phyloP scores from a whole-genome alignment of 2,797 vertebrate species.

The Galaxias olidus region DNA sequence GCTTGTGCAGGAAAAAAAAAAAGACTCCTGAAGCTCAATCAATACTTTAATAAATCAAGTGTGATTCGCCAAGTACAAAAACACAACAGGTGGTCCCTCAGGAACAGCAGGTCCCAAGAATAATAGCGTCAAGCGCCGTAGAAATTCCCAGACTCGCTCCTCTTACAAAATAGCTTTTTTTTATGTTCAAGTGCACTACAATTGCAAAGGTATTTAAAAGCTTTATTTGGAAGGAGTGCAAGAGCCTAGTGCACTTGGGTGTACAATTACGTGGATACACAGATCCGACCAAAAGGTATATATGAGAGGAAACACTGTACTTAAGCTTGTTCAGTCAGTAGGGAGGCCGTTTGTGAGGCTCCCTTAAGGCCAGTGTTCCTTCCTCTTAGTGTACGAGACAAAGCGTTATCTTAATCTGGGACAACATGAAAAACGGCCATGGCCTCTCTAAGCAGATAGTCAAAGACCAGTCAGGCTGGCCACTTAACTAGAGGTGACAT shows the following conservation, averaged over 20 bases:
- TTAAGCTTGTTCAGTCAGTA: constrained; percentile 11
- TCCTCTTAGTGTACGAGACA: constrained; percentile 44
- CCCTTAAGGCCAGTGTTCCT: constrained; percentile 52
- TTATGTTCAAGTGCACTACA: constrained; percentile 37
- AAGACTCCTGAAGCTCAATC: constrained; percentile 44
- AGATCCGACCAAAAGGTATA: constrained; percentile 1
- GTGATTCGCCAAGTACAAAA: constrained; percentile 49
- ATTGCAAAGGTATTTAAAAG: constrained; percentile 30
- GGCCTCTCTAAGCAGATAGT: constrained; percentile 32
- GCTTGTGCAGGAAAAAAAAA: constrained; percentile 20
- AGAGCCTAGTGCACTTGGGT: constrained; percentile 23
- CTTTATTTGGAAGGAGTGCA: constrained; percentile 23
- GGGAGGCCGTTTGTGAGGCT: constrained; percentile 16
- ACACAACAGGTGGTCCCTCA: constrained; percentile 29
- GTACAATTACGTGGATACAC: constrained; percentile 27
- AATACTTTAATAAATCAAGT: constrained; percentile 40
- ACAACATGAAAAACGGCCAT: constrained; percentile 50
- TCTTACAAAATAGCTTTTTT: constrained; percentile 27
- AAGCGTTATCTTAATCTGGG: constrained; percentile 48
- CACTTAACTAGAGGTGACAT: constrained; percentile 53
- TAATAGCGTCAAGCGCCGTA: constrained; percentile 25
- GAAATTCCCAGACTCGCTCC: constrained; percentile 47
- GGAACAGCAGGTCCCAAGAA: constrained; percentile 33
- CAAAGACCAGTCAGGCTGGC: constrained; percentile 34
- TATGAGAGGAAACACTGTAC: constrained; percentile 31